phyloP scores from a whole-genome alignment of 1,140 invertebrate genomes.

The Penaeus indicus region DNA sequence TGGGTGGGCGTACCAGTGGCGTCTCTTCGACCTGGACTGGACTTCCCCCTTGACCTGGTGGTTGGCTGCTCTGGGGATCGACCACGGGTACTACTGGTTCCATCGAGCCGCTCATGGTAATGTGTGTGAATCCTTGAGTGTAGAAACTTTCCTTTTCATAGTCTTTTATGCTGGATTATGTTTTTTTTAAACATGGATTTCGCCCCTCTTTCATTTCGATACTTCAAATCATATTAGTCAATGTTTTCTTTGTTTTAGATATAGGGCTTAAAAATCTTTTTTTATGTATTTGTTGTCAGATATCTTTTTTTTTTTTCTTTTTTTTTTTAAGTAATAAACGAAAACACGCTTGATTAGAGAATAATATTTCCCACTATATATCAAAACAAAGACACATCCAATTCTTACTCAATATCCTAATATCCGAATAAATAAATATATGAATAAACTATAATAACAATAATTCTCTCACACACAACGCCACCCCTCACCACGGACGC shows the following conservation, averaged over 20 bases:
- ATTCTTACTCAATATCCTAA: not conserved
- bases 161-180: slow-evolving; percentile 4
- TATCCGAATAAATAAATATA: too few relatives aligned
- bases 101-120: slow-evolving; percentile 80
- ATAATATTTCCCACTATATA: not conserved
- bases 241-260: too few relatives aligned
- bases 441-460: not conserved
- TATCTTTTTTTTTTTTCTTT: not conserved
- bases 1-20: slow-evolving; percentile 74
- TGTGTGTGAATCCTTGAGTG: too few relatives aligned
- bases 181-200: not conserved
- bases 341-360: too few relatives aligned
- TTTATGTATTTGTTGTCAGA: not conserved
- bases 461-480: slow-evolving; percentile 5
- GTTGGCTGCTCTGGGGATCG: slow-evolving; percentile 81
- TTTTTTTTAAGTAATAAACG: not conserved
- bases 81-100: slow-evolving; percentile 94
- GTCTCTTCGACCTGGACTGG: slow-evolving; percentile 81
- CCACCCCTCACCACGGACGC: too few relatives aligned
- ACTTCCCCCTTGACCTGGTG: slow-evolving; percentile 84
- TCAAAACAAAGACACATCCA: not conserved
- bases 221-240: not conserved
- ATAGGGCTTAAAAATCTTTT: too few relatives aligned
- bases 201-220: not conserved
- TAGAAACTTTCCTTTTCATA: not conserved